These are phyloP conservation scores for Furcula furcula DNA, from an alignment of 2,888 invertebrate genomes.

Conservation along the genomic window DNA sequence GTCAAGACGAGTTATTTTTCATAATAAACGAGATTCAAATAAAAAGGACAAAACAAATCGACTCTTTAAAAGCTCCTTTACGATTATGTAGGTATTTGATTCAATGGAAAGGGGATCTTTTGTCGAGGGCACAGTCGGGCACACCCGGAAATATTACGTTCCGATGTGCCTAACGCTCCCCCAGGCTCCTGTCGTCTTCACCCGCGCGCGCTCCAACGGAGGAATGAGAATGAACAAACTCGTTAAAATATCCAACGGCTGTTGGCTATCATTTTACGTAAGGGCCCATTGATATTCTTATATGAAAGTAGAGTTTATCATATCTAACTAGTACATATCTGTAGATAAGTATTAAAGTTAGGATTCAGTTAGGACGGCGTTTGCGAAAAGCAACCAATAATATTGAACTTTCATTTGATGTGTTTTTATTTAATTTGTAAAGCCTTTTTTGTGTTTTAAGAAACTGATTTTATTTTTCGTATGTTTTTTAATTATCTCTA, in stretches of 20 bases:
- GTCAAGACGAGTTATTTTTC: conserved; percentile 10
- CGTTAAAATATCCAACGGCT: not conserved
- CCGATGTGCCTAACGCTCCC: conserved; percentile 8
- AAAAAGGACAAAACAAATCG: conserved; percentile 55
- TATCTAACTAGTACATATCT: no score
- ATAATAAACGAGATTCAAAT: conserved; percentile 32
- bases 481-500: no score
- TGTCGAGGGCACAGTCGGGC: conserved; percentile 58
- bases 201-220: conserved; percentile 16
- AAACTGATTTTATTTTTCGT: no score
- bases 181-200: conserved; percentile 13
- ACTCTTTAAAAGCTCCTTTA: conserved; percentile 58
- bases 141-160: conserved; percentile 10
- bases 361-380: no score
- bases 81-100: conserved; percentile 66
- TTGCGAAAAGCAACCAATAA: no score
- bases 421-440: no score
- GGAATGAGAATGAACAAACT: conserved; percentile 11
- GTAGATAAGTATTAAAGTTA: no score
- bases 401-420: no score
- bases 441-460: no score
- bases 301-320: no score
- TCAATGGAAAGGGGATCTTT: conserved; percentile 64
- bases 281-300: no score
- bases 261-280: not conserved